Evolutionary conservation across 1,140 invertebrate species (phyloP).

Genomic region (Saccostrea echinata): DNA sequence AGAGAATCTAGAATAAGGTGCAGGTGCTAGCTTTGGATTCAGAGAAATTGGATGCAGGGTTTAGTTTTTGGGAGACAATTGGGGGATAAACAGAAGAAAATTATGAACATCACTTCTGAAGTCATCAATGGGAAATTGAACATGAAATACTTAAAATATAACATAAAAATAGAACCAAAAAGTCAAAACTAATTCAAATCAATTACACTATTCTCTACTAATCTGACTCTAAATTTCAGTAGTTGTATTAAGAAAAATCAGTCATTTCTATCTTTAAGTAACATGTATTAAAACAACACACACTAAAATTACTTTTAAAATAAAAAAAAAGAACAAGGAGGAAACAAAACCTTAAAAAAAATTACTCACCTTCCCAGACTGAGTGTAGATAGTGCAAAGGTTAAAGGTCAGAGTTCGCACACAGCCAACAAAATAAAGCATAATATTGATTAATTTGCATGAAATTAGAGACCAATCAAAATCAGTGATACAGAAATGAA

Average conservation of each 20-base stretch:
- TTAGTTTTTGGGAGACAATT: too few species aligned
- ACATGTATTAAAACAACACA: background rate
- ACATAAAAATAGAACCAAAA: too few species aligned
- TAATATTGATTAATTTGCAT: slow-evolving; percentile 15
- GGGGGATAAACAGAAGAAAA: too few species aligned
- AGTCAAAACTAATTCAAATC: too few species aligned
- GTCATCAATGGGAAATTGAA: too few species aligned
- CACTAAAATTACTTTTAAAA: background rate
- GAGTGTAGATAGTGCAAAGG: slow-evolving; percentile 58
- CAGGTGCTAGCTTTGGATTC: background rate
- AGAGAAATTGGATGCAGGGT: too few species aligned
- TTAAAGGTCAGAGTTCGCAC: slow-evolving; percentile 63
- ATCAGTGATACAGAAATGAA: slow-evolving; percentile 19
- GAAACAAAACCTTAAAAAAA: background rate
- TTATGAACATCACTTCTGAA: too few species aligned
- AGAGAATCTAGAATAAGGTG: background rate
- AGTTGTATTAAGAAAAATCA: too few species aligned
- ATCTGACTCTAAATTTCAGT: too few species aligned
- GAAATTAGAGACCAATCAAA: slow-evolving; percentile 22
- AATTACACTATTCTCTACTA: too few species aligned
- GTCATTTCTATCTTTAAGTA: background rate
- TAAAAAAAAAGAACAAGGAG: background rate
- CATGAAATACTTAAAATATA: too few species aligned
- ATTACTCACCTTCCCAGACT: slow-evolving; percentile 69
- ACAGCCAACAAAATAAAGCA: slow-evolving; percentile 56